Evolutionary conservation across 2,113 vertebrate species (phyloP), one percentile per base, ranked within the genome.

Genomic region (Neomonachus schauinslandi): DNA sequence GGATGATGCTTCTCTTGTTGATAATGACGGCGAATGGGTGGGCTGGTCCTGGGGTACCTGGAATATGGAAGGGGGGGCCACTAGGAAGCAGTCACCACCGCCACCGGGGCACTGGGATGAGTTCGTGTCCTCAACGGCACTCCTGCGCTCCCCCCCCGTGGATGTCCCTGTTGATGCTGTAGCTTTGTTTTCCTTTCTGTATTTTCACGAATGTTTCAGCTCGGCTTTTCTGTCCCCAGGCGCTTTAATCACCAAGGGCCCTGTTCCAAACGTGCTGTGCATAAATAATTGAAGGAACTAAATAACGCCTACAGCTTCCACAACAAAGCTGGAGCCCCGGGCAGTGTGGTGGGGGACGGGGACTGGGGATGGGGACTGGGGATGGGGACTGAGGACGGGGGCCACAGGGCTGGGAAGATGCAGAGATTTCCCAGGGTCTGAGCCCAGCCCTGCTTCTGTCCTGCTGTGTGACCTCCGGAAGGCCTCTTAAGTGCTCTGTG

Each of bases 211-310:
- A 96, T 91, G 92, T 96, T 95, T 95, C 82, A 95, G 82, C 57
- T 91, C 5, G 0, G 86, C 72, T 95, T 96, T 95, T 98, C 89
- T 96, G 89, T 97, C 98, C 98, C 10, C 12, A 97, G 98, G 97
- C 96, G 14, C 92, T 95, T 74, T 93, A 92, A 95, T 98, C 95
- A 93, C 86, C 93, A 83, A 89, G 96, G 97, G 97, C 97, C 82
- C 95, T 26, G 96, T 77, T 97, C 92, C 95, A 91, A 96, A 95
- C 3, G 65, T 87, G 95, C 67, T 0, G 6, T 4, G 95, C 91
- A 83, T 89, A 93, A 93, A 95, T 86, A 91, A 95, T 4, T 31
- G 46, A 87, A 83, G 53, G 84, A 72, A 91, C 85, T 77, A 93
- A 96, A 89, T n/a, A 80, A 53, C 0, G 89, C 65, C 80, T 49